These are phyloP conservation scores for Parasteatoda lunata DNA, from an alignment of 2,888 invertebrate genomes.

Conservation along the genomic window DNA sequence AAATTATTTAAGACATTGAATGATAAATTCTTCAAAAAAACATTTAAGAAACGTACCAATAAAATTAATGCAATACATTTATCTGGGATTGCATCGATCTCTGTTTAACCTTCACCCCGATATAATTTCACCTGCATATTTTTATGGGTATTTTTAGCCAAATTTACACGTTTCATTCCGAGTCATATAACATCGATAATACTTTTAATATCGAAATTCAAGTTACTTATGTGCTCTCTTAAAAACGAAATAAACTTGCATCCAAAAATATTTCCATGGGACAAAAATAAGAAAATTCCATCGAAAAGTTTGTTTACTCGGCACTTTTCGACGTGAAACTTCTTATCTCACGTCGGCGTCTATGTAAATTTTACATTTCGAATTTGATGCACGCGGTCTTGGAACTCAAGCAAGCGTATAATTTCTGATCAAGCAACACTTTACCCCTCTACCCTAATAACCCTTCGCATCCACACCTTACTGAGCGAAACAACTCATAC, in stretches of 20 bases:
- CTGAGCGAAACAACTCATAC: constrained; percentile 31
- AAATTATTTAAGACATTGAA: no score
- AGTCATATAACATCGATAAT: constrained; percentile 2
- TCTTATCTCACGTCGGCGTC: constrained; percentile 33
- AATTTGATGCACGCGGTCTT: constrained; percentile 60
- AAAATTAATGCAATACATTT: no score
- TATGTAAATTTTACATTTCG: constrained; percentile 66
- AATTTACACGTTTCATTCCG: not conserved
- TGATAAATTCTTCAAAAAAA: no score
- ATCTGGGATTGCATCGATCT: no score
- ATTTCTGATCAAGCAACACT: constrained; percentile 63
- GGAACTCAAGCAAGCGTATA: constrained; percentile 60
- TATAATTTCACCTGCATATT: no score
- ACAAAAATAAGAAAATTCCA: constrained; percentile 38
- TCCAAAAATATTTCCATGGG: constrained; percentile 3
- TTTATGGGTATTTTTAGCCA: no score
- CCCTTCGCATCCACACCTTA: constrained; percentile 44
- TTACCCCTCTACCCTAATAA: constrained; percentile 50
- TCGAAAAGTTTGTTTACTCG: constrained; percentile 38
- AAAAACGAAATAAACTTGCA: constrained; percentile 23
- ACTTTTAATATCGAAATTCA: constrained; percentile 18
- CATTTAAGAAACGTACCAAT: no score
- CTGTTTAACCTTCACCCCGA: no score
- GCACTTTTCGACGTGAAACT: constrained; percentile 33
- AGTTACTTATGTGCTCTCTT: not conserved